Evolutionary conservation across 2,113 vertebrate genomes (phyloP).

Genomic region (Vulpes ferrilata): DNA sequence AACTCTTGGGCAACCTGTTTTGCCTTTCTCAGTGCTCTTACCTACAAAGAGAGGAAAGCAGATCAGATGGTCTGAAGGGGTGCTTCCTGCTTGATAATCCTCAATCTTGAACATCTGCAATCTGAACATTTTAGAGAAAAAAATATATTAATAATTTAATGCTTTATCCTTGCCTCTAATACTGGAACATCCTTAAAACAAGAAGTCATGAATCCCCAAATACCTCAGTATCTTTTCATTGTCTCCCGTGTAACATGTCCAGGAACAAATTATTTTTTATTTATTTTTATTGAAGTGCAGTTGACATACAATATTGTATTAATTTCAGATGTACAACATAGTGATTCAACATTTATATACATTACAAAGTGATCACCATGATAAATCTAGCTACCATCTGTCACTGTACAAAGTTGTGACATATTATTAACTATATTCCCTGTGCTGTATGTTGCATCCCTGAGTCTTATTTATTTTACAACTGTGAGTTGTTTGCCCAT

Average conservation of each 20-base stretch:
- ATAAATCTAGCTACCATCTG: background rate
- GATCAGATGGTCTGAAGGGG: no score
- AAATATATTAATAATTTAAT: background rate
- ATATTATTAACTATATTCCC: background rate
- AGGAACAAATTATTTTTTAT: background rate
- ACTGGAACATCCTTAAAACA: background rate
- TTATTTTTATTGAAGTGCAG: background rate
- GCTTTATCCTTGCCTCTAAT: background rate
- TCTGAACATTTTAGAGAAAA: background rate
- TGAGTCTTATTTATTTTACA: background rate
- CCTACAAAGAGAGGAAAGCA: background rate
- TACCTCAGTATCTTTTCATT: background rate
- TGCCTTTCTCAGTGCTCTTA: background rate
- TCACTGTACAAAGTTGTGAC: background rate
- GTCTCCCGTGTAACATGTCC: background rate
- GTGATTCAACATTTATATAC: background rate
- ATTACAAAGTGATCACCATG: background rate
- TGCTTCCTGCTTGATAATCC: background rate
- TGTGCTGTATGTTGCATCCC: background rate
- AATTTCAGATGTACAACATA: background rate
- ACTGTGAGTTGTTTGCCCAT: background rate
- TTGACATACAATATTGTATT: background rate
- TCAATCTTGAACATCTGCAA: background rate
- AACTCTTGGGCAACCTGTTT: background rate
- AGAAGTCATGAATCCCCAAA: background rate